A percentile compares a stretch with the other conserved stretches of the same genome.
Conservation (phyloP, 2,113 vertebrate genomes). For the Ameiurus melas region DNA sequence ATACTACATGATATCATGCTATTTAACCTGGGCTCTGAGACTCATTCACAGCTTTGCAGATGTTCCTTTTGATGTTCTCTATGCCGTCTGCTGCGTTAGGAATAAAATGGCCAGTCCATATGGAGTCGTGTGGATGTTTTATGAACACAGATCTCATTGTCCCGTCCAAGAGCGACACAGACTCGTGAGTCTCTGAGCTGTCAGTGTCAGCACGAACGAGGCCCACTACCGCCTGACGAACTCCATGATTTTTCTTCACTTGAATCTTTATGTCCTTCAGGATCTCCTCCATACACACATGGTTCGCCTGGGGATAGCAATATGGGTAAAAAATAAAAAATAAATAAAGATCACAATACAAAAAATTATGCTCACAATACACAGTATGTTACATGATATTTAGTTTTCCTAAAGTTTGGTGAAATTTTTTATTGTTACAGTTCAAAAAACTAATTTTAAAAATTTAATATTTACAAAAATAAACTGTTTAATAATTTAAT, state of each 20-base stretch:
- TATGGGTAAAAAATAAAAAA: neutral
- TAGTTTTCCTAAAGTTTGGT: neutral
- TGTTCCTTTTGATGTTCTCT: conserved; percentile 67
- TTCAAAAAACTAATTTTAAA: neutral
- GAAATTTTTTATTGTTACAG: neutral
- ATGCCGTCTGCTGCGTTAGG: conserved; percentile 55
- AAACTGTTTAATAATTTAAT: neutral
- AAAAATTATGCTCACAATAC: neutral
- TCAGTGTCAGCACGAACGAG: conserved; percentile 61
- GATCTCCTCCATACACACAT: conserved; percentile 63
- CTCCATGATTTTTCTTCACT: conserved; percentile 52
- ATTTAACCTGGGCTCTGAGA: conserved; percentile 58
- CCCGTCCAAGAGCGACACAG: conserved; percentile 59
- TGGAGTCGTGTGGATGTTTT: conserved; percentile 61
- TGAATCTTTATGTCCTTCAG: conserved; percentile 71
- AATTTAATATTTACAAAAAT: neutral
- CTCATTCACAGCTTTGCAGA: conserved; percentile 62
- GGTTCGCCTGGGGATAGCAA: conserved; percentile 37
- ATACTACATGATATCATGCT: neutral
- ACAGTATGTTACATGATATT: neutral
- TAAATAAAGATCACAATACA: neutral
- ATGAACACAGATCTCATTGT: conserved; percentile 68
- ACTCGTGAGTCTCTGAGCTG: conserved; percentile 52
- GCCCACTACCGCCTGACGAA: conserved; percentile 69
- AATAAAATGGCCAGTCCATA: conserved; percentile 70